These are phyloP conservation scores for Callorhinus ursinus DNA, from an alignment of 2,113 vertebrate genomes.

Conservation along the genomic window DNA sequence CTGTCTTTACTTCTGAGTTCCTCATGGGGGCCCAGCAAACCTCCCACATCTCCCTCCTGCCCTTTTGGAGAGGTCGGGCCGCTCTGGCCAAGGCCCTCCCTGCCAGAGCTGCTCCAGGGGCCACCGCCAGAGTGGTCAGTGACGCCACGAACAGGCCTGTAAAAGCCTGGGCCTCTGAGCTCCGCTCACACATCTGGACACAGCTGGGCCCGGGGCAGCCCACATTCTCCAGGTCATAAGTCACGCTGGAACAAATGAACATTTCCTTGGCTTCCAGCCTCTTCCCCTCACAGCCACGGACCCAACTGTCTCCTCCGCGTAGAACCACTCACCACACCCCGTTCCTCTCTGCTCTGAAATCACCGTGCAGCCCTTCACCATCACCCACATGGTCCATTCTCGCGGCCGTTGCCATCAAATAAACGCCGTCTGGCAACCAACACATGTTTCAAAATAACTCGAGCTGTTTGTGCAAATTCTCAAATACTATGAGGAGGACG, in stretches of 20 bases:
- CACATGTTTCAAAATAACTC: background rate
- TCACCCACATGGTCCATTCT: background rate
- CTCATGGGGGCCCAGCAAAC: background rate
- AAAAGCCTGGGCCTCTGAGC: background rate
- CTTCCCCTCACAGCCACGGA: background rate
- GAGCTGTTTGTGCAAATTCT: background rate
- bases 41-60: background rate
- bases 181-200: constrained; percentile 16
- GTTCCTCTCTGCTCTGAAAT: background rate
- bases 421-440: background rate
- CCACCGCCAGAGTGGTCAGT: background rate
- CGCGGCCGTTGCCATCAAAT: background rate
- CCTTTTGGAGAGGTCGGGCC: background rate
- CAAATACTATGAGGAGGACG: background rate
- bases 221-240: constrained; percentile 44
- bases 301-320: background rate
- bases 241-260: constrained; percentile 25
- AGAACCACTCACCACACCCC: background rate
- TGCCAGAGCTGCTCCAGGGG: background rate
- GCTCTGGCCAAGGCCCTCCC: background rate
- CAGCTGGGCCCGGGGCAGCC: background rate
- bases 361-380: accelerated
- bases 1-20: background rate
- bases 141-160: background rate
- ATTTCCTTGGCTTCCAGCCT: constrained; percentile 9